A percentile compares a stretch with the other conserved stretches of the same genome.
phyloP scores from a whole-genome alignment of 2,888 invertebrate species.

The Hirtodrosophila confusa region DNA sequence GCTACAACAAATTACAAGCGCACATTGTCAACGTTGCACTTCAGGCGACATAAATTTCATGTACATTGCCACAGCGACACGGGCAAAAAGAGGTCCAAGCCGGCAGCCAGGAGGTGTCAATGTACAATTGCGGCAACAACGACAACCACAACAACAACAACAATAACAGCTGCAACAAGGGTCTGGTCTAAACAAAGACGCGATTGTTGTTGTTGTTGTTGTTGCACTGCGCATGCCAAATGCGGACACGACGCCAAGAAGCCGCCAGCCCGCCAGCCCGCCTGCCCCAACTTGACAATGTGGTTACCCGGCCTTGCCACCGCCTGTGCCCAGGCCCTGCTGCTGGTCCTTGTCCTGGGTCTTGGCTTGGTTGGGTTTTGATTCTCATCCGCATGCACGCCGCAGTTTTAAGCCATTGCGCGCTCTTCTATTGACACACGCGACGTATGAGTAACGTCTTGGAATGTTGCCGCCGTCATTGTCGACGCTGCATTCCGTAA shows the following conservation, averaged over 20 bases:
- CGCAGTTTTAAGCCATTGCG: conserved; percentile 53
- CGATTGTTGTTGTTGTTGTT: conserved; percentile 64
- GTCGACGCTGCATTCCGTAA: conserved; percentile 58
- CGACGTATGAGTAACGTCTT: conserved; percentile 70
- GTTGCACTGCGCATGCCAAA: conserved; percentile 70
- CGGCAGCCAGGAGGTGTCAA: conserved; percentile 72
- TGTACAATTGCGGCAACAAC: conserved; percentile 75
- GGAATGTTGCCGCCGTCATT: conserved; percentile 70
- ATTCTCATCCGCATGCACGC: conserved; percentile 5
- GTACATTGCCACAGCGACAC: conserved; percentile 56
- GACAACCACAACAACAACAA: conserved; percentile 26
- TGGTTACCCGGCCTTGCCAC: conserved; percentile 10
- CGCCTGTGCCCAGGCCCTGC: not conserved
- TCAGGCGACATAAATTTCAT: conserved; percentile 78
- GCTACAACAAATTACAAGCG: conserved; percentile 75
- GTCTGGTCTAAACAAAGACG: conserved; percentile 65
- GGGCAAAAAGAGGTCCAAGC: conserved; percentile 24
- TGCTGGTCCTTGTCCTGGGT: not conserved
- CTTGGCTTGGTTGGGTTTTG: not conserved
- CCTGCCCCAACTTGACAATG: conserved; percentile 4
- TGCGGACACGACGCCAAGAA: conserved; percentile 65
- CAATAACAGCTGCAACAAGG: conserved; percentile 34
- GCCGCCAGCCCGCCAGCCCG: conserved; percentile 16
- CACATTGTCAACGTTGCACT: conserved; percentile 79
- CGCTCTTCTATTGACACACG: conserved; percentile 73